Percentiles rank a stretch among this genome's conserved stretches.
phyloP scores from a whole-genome alignment of 2,888 invertebrate species.

The Chrysotoxum bicinctum region DNA sequence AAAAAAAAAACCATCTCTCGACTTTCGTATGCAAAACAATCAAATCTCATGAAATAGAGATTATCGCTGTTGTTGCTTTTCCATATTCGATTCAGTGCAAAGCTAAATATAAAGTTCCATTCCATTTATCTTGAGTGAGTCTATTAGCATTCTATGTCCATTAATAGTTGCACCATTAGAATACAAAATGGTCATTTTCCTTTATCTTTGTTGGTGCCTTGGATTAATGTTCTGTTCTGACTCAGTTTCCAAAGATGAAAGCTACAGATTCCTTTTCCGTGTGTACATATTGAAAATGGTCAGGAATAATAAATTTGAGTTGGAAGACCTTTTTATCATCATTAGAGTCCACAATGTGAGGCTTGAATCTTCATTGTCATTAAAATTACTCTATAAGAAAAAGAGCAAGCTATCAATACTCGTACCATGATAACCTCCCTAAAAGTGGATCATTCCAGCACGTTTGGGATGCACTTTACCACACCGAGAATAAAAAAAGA shows the following conservation, averaged over 20 bases:
- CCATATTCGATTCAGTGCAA: constrained; percentile 14
- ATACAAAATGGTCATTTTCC: constrained; percentile 36
- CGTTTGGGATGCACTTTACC: constrained; percentile 2
- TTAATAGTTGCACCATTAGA: constrained; percentile 51
- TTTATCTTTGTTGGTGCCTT: neutral
- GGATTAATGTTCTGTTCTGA: constrained; percentile 39
- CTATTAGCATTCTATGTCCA: constrained; percentile 63
- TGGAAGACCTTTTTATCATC: constrained; percentile 40
- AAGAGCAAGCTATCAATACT: constrained; percentile 33
- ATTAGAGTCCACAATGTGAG: neutral
- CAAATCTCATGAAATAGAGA: constrained; percentile 34
- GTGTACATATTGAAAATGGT: neutral
- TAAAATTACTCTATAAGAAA: constrained; percentile 3
- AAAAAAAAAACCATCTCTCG: neutral
- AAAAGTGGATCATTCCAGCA: constrained; percentile 48
- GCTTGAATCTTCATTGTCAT: constrained; percentile 34
- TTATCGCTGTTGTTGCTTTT: constrained; percentile 25
- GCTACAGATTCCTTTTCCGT: constrained; percentile 2
- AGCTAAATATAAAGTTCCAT: constrained; percentile 5
- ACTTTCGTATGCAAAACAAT: constrained; percentile 37
- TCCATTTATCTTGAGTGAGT: constrained; percentile 57
- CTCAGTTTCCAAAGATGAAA: constrained; percentile 41
- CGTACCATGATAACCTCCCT: constrained; percentile 36
- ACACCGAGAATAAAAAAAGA: constrained; percentile 39
- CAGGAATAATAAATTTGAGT: constrained; percentile 26